A percentile compares a stretch with the other conserved stretches of the same genome.
These are phyloP conservation scores for Zaprionus inermis DNA, from an alignment of 1,140 invertebrate species.

Conservation along the genomic window DNA sequence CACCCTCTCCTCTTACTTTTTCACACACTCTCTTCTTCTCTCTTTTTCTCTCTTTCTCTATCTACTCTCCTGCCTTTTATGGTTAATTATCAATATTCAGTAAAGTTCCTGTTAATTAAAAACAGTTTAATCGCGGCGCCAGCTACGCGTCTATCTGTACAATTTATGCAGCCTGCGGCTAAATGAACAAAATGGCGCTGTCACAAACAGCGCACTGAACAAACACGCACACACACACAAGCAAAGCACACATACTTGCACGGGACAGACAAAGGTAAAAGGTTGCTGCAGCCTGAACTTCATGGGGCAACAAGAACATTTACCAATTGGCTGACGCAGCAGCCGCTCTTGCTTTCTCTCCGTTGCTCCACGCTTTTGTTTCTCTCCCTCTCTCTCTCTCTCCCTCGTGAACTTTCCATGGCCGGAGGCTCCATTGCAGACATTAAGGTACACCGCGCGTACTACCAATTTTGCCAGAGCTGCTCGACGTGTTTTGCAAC, in stretches of 20 bases:
- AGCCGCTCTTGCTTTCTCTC: background rate
- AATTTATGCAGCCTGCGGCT: slow-evolving; percentile 61
- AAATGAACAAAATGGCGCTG: slow-evolving; percentile 42
- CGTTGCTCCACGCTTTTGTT: too few relatives aligned
- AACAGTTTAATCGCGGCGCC: slow-evolving; percentile 69
- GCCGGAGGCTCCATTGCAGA: slow-evolving; percentile 14
- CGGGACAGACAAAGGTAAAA: slow-evolving; percentile 18
- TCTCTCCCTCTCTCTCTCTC: background rate
- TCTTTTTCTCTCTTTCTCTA: background rate
- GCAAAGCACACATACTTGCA: slow-evolving; percentile 10
- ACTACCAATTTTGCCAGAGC: slow-evolving; percentile 40
- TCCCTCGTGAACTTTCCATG: too few relatives aligned
- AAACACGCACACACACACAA: slow-evolving; percentile 8
- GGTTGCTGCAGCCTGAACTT: slow-evolving; percentile 31
- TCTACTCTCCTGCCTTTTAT: background rate
- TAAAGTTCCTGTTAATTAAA: slow-evolving; percentile 72
- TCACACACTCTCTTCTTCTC: background rate
- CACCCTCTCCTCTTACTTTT: background rate
- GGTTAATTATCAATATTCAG: slow-evolving; percentile 61
- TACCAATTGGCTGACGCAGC: slow-evolving; percentile 36
- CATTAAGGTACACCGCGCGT: slow-evolving; percentile 56
- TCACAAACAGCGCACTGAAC: slow-evolving; percentile 31
- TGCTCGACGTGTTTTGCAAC: slow-evolving; percentile 53
- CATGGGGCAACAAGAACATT: background rate
- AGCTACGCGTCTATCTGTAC: slow-evolving; percentile 48